Percentiles rank a stretch among this genome's conserved stretches.
phyloP scores from a whole-genome alignment of 2,888 invertebrate species.

The Drosophila siamana region DNA sequence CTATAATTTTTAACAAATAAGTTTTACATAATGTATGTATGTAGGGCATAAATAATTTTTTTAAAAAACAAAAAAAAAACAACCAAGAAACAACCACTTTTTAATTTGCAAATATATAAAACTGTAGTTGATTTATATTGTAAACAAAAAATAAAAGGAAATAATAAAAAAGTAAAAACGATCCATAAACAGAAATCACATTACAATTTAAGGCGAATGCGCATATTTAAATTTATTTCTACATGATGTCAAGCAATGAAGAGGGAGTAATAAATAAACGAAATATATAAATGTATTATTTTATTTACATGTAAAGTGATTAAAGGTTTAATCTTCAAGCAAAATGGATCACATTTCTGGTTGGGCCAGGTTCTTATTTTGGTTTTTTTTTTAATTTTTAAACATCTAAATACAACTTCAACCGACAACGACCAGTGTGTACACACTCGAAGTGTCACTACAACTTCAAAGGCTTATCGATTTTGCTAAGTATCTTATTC shows the following conservation, averaged over 20 bases:
- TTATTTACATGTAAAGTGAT: slow-evolving; percentile 34
- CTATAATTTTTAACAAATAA: slow-evolving; percentile 43
- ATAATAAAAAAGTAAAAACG: slow-evolving; percentile 10
- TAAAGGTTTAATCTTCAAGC: slow-evolving; percentile 27
- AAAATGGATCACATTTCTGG: slow-evolving; percentile 14
- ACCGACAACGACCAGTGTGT: slow-evolving; percentile 23
- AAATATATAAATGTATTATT: slow-evolving; percentile 25
- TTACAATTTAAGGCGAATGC: background rate
- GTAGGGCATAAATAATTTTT: slow-evolving; percentile 20
- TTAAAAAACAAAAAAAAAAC: slow-evolving; percentile 15
- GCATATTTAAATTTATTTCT: slow-evolving; percentile 33
- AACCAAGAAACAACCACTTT: slow-evolving; percentile 36
- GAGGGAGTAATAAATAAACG: slow-evolving; percentile 18
- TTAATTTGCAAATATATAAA: slow-evolving; percentile 49
- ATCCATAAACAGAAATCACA: slow-evolving; percentile 24
- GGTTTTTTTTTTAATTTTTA: background rate
- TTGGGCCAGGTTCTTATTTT: background rate
- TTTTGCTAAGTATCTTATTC: background rate
- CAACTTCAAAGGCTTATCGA: background rate
- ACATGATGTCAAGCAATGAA: slow-evolving; percentile 29
- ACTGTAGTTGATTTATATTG: slow-evolving; percentile 36
- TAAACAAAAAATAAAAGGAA: slow-evolving; percentile 13
- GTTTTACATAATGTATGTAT: slow-evolving; percentile 38
- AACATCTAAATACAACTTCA: background rate
- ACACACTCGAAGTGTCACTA: background rate